These are phyloP conservation scores for Dusona sp. DNA, from an alignment of 2,888 invertebrate species.

Conservation along the genomic window DNA sequence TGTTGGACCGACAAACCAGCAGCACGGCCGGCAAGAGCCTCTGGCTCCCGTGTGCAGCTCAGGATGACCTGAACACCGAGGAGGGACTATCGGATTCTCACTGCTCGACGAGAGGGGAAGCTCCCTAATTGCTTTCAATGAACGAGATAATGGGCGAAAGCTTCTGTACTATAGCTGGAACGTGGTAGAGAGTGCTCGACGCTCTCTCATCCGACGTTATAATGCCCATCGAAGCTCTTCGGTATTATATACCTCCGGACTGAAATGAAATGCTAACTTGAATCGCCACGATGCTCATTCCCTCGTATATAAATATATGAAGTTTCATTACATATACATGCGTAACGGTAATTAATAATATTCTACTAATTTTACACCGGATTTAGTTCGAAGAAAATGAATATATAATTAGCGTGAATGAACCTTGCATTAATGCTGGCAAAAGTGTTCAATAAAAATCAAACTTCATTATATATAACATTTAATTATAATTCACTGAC, in stretches of 20 bases:
- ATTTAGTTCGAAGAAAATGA: neutral
- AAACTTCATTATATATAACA: neutral
- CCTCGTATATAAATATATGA: neutral
- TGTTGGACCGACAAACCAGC: conserved; percentile 31
- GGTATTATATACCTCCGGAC: conserved; percentile 56
- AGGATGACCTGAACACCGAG: conserved; percentile 58
- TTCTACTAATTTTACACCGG: neutral
- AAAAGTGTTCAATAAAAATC: neutral
- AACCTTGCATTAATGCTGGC: neutral
- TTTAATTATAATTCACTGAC: neutral
- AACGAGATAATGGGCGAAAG: conserved; percentile 70
- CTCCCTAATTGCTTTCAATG: conserved; percentile 72
- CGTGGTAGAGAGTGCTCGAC: conserved; percentile 35
- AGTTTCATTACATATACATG: neutral
- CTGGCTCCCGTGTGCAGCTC: conserved; percentile 59
- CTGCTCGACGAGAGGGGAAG: conserved; percentile 63
- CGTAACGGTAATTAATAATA: neutral
- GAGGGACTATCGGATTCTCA: conserved; percentile 69
- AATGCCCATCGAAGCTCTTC: conserved; percentile 51
- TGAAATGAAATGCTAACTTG: conserved; percentile 53
- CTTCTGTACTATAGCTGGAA: conserved; percentile 48
- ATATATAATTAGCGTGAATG: neutral
- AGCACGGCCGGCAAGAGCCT: conserved; percentile 42
- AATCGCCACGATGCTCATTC: conserved; percentile 16
- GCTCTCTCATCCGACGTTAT: conserved; percentile 52